These are phyloP conservation scores for Limnephilus marmoratus DNA, from an alignment of 2,888 invertebrate species.

Conservation along the genomic window DNA sequence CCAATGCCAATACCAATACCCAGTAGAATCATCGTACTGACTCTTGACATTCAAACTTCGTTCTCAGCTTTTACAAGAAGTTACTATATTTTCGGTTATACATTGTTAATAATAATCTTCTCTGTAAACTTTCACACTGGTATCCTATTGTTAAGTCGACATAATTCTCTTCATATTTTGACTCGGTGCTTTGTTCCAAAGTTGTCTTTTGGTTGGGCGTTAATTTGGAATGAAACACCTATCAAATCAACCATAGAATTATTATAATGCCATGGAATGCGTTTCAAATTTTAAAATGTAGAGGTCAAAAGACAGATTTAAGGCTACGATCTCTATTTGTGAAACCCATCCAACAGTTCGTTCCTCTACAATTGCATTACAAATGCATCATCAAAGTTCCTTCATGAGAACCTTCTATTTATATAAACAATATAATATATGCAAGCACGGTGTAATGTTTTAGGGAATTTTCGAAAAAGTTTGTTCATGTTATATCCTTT, in stretches of 20 bases:
- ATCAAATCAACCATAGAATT: background rate
- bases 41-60: background rate
- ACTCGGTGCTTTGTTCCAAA: background rate
- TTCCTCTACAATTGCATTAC: background rate
- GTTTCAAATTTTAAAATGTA: background rate
- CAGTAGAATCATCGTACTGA: background rate
- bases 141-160: conserved; percentile 4
- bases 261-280: background rate
- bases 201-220: background rate
- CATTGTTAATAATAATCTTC: background rate
- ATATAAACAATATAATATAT: background rate
- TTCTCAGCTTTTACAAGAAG: background rate
- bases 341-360: background rate
- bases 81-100: background rate
- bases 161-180: background rate
- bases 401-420: background rate
- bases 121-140: conserved; percentile 11
- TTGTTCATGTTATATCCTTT: no score
- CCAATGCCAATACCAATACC: background rate
- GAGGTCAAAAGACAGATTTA: background rate
- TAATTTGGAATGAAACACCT: background rate
- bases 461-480: no score
- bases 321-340: background rate
- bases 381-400: background rate
- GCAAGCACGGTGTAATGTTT: no score